phyloP scores from a whole-genome alignment of 2,888 invertebrate species.

The Drosophila eohydei region DNA sequence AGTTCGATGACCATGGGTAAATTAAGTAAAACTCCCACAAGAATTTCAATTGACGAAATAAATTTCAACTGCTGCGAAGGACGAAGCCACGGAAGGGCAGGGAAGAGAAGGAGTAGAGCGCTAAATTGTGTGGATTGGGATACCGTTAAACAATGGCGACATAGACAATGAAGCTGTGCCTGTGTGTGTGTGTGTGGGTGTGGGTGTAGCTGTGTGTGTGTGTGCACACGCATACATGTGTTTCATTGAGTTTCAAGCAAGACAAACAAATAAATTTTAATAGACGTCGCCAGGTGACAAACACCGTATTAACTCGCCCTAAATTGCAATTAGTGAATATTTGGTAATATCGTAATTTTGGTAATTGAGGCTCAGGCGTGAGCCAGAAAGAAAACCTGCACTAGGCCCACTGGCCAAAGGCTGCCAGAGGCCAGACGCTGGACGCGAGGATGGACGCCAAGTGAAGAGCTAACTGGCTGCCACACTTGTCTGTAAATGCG shows the following conservation, averaged over 20 bases:
- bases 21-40: not conserved
- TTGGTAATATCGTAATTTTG: conserved; percentile 53
- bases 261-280: conserved; percentile 76
- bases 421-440: too few species aligned
- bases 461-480: not conserved
- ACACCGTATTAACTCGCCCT: conserved; percentile 67
- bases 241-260: conserved; percentile 54
- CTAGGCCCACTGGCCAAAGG: not conserved
- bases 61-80: not conserved
- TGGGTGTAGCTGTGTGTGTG: not conserved
- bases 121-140: not conserved
- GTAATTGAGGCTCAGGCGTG: conserved; percentile 49
- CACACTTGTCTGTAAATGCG: not conserved
- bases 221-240: conserved; percentile 16
- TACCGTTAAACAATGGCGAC: conserved; percentile 1
- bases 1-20: conserved; percentile 1
- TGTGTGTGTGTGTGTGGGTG: not conserved
- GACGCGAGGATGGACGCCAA: too few species aligned
- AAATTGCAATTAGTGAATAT: conserved; percentile 73
- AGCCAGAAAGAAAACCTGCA: conserved; percentile 17
- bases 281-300: conserved; percentile 70
- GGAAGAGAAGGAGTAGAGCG: not conserved
- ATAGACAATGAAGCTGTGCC: conserved; percentile 22
- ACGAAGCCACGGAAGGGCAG: not conserved
- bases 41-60: conserved; percentile 3